Percentiles rank a stretch among this genome's conserved stretches.
Evolutionary conservation across 2,888 invertebrate species (phyloP).

Genomic region (Halictus ligatus): DNA sequence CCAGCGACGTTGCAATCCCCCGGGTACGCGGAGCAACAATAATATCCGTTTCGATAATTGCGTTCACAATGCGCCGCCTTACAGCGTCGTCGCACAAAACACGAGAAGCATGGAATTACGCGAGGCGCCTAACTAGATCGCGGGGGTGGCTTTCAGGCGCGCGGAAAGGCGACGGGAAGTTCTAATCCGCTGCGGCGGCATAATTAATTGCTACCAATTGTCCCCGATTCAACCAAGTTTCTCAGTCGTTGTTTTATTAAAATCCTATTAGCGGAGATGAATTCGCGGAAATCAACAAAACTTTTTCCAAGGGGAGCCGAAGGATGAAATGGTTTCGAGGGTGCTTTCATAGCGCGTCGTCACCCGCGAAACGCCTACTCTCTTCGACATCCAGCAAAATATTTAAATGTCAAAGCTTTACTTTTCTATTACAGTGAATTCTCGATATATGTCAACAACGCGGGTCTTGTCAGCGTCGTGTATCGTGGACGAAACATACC

Average conservation of each 20-base stretch:
- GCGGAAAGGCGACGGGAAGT: slow-evolving; percentile 12
- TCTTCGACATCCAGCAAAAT: neutral
- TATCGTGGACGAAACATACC: too few species aligned
- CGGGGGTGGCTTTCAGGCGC: slow-evolving; percentile 9
- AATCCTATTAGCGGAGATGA: slow-evolving; percentile 64
- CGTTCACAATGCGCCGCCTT: neutral
- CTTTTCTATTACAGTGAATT: too few species aligned
- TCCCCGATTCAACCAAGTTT: slow-evolving; percentile 39
- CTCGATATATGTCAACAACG: too few species aligned
- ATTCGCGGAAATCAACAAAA: slow-evolving; percentile 64
- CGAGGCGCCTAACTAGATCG: slow-evolving; percentile 11
- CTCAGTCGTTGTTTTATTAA: slow-evolving; percentile 59
- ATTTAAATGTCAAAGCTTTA: neutral
- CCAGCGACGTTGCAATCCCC: neutral
- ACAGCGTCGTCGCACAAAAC: neutral
- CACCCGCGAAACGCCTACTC: slow-evolving; percentile 8
- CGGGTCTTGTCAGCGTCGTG: too few species aligned
- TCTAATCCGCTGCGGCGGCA: slow-evolving; percentile 24
- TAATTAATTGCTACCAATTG: slow-evolving; percentile 63
- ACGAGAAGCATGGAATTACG: neutral
- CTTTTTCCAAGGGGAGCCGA: slow-evolving; percentile 43
- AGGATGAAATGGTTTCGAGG: slow-evolving; percentile 9
- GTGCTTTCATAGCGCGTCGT: slow-evolving; percentile 60
- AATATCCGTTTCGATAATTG: slow-evolving; percentile 12
- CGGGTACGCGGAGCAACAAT: neutral